phyloP scores from a whole-genome alignment of 2,113 vertebrate genomes.

The Panthera leo region DNA sequence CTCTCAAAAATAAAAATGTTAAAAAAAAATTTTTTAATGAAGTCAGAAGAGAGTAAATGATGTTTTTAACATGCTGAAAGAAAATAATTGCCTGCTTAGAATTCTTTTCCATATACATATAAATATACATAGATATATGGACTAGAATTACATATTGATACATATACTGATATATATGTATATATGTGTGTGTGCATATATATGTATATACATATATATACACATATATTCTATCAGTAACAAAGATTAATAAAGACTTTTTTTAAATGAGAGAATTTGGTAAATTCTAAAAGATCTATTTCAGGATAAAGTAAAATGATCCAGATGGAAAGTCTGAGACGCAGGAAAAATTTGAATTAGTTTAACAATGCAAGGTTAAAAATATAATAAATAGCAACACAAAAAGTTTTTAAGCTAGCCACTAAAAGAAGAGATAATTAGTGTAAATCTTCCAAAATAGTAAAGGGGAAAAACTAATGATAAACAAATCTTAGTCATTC shows the following conservation, averaged over 20 bases:
- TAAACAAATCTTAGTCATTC: background rate
- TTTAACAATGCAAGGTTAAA: conserved; percentile 33
- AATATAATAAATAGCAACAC: conserved; percentile 9
- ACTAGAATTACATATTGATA: background rate
- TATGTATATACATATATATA: too few relatives aligned
- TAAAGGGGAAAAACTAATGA: background rate
- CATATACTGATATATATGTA: background rate
- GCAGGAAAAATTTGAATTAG: conserved; percentile 9
- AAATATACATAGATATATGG: background rate
- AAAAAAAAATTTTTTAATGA: background rate
- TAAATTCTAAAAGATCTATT: background rate
- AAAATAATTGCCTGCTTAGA: background rate
- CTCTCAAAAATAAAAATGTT: too few relatives aligned
- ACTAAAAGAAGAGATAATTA: background rate
- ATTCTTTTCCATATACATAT: background rate
- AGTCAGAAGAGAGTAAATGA: background rate
- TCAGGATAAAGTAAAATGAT: conserved; percentile 35
- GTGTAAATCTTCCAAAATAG: background rate
- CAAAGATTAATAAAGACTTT: background rate
- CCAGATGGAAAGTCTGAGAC: background rate
- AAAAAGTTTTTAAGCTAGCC: conserved; percentile 13
- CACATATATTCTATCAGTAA: background rate
- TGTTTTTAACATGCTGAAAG: background rate
- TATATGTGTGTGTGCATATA: background rate
- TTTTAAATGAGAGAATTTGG: background rate